A percentile compares a stretch with the other conserved stretches of the same genome.
These are phyloP conservation scores for Leptinotarsa rubiginosa DNA, from an alignment of 2,888 invertebrate genomes.

Conservation along the genomic window DNA sequence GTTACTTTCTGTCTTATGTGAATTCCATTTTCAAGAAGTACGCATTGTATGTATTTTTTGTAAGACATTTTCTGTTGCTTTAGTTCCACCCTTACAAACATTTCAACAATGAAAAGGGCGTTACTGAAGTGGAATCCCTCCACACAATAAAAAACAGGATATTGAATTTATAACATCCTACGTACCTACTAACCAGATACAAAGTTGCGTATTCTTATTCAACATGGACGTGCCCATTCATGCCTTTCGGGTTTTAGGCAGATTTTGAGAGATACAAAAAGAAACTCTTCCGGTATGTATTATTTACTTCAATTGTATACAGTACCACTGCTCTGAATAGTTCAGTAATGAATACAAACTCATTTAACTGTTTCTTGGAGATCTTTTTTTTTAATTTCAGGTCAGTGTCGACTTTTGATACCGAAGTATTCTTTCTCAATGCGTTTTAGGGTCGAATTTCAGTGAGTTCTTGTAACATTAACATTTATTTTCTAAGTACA, in stretches of 20 bases:
- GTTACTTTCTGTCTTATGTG: too few species aligned
- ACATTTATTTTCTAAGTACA: too few species aligned
- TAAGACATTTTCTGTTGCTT: neutral
- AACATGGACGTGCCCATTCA: constrained; percentile 1
- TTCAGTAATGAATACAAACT: neutral
- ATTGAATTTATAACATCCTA: constrained; percentile 7
- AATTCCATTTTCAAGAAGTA: neutral
- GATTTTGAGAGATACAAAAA: neutral
- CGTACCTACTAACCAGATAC: constrained; percentile 1
- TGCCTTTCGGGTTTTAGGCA: neutral
- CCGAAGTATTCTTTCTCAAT: too few species aligned
- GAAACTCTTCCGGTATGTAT: neutral
- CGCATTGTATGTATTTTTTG: neutral
- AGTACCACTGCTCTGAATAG: neutral
- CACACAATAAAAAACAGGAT: constrained; percentile 16
- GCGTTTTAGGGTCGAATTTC: too few species aligned
- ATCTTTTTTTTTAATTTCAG: too few species aligned
- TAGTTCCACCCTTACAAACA: neutral
- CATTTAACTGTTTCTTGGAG: too few species aligned
- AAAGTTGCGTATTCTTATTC: constrained; percentile 13
- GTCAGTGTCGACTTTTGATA: too few species aligned
- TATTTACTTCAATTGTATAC: neutral
- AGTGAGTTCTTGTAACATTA: too few species aligned
- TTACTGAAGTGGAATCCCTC: neutral
- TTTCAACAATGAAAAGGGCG: neutral